Conservation (phyloP, 2,797 vertebrate genomes). For the Mormyrops boulengeri region DNA sequence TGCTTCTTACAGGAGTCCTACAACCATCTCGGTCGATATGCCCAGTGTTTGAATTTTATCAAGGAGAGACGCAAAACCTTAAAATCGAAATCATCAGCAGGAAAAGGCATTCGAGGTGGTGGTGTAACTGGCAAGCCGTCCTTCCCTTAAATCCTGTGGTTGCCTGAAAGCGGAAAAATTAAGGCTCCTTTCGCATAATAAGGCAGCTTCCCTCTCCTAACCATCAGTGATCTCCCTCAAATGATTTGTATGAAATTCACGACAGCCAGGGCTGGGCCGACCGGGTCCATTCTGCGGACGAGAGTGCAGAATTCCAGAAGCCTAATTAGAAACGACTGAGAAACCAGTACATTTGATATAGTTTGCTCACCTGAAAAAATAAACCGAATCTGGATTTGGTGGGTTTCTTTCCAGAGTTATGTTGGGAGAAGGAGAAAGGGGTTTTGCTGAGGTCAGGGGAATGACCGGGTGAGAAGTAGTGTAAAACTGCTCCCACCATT, state of each 20-base stretch:
- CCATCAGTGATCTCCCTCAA: conserved; percentile 61
- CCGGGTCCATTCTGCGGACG: conserved; percentile 66
- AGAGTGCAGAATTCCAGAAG: conserved; percentile 79
- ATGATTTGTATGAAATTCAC: conserved; percentile 65
- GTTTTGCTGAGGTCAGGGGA: conserved; percentile 62
- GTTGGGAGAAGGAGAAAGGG: conserved; percentile 57
- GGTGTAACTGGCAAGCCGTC: neutral
- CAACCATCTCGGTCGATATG: neutral
- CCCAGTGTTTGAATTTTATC: neutral
- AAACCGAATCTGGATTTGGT: conserved; percentile 64
- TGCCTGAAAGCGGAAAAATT: conserved; percentile 43
- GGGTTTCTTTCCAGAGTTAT: conserved; percentile 47
- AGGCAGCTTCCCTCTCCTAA: conserved; percentile 50
- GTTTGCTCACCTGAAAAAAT: conserved; percentile 91
- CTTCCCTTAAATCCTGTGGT: conserved; percentile 41
- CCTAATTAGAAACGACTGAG: conserved; percentile 86
- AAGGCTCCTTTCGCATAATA: conserved; percentile 56
- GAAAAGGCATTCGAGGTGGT: conserved; percentile 33
- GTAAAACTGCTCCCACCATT: conserved; percentile 62
- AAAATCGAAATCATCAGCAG: conserved; percentile 11
- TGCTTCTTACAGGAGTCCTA: neutral
- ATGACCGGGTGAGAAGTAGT: conserved; percentile 52
- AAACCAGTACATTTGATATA: conserved; percentile 73
- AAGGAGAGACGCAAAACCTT: neutral
- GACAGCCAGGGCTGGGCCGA: conserved; percentile 66